These are phyloP conservation scores for Prunella strophiata DNA, from an alignment of 2,797 vertebrate species.

Conservation along the genomic window DNA sequence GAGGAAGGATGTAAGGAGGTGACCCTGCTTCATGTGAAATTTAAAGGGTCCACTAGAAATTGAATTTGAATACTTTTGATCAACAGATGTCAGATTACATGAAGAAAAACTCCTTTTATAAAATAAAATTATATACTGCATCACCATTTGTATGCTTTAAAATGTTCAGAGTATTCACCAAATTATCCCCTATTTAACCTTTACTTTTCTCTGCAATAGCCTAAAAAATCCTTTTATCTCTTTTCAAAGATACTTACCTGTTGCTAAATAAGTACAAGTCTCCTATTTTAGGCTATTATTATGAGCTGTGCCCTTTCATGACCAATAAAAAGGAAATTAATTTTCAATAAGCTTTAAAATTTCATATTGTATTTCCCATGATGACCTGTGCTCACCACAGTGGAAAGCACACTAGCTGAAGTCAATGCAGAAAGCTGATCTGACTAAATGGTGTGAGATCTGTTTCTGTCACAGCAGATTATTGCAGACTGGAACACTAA, in stretches of 20 bases:
- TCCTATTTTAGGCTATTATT: neutral
- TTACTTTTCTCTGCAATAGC: neutral
- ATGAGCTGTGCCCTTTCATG: neutral
- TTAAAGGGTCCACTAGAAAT: neutral
- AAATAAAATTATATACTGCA: neutral
- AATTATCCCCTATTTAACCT: neutral
- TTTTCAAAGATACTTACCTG: neutral
- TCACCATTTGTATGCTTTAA: neutral
- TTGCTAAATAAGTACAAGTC: neutral
- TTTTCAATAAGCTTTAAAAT: neutral
- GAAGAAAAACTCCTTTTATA: neutral
- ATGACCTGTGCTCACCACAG: neutral
- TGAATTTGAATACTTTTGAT: neutral
- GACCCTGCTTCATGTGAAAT: neutral
- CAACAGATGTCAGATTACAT: neutral
- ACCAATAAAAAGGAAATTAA: neutral
- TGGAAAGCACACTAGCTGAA: neutral
- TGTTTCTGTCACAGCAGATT: slow-evolving; percentile 7
- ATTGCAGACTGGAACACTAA: neutral
- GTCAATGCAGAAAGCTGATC: neutral
- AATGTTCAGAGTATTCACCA: neutral
- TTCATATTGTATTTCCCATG: neutral
- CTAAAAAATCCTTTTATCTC: neutral
- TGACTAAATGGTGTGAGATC: neutral
- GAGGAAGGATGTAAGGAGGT: neutral